Evolutionary conservation across 2,888 invertebrate species (phyloP), one percentile per base, ranked within the genome.

Genomic region (Cinara cedri): DNA sequence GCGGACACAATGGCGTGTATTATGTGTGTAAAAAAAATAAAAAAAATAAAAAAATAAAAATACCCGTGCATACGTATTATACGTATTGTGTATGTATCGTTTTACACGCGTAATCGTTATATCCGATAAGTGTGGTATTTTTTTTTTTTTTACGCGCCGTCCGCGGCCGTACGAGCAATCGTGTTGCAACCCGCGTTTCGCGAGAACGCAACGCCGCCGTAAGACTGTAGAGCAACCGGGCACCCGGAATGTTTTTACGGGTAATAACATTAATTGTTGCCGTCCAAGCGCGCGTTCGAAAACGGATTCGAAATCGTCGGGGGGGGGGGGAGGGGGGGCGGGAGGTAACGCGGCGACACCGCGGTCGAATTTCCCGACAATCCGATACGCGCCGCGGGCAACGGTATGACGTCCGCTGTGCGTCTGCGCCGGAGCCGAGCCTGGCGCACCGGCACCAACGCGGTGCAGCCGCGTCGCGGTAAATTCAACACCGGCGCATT

Each of bases 321-420:
- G n/a, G n/a, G n/a, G n/a, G n/a, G n/a, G n/a, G n/a, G n/a, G n/a
- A n/a, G n/a, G n/a, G n/a, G n/a, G n/a, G n/a, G n/a, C n/a, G n/a
- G n/a, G n/a, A n/a, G n/a, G n/a, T n/a, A n/a, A n/a, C n/a, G n/a
- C n/a, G n/a, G n/a, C 34, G 34, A 34, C 34, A 34, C 6, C 26
- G 60, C 10, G 60, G 26, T 57, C 57, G 24, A 60, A 26, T 60
- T 60, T 60, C 60, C 26, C 60, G 24, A 60, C 3, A 26, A 26
- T 26, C 1, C 60, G 60, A 60, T 26, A 26, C 16, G 0, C 24
- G 26, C 34, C 6, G 34, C 6, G n/a, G n/a, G n/a, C n/a, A n/a
- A n/a, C n/a, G n/a, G n/a, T n/a, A n/a, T n/a, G n/a, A n/a, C n/a
- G n/a, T n/a, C n/a, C n/a, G n/a, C n/a, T n/a, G n/a, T n/a, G n/a